These are phyloP conservation scores for Macrostomum lignano DNA, from an alignment of 1,140 invertebrate species.

Conservation along the genomic window DNA sequence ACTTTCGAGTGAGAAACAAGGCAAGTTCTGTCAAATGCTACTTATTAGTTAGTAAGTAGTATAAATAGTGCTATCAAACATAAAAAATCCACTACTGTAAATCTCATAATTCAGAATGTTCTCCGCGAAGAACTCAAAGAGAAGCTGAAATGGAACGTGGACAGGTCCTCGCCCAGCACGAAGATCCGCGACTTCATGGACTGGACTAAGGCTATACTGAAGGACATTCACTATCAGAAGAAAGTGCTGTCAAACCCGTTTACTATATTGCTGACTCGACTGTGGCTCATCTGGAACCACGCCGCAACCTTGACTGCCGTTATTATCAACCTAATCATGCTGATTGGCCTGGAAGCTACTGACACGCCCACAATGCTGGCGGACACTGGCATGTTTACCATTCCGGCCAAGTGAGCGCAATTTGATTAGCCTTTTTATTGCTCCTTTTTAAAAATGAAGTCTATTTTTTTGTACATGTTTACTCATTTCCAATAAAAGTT, in stretches of 20 bases:
- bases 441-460: no score
- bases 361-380: no score
- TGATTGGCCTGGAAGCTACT: conserved; percentile 7
- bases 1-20: conserved; percentile 21
- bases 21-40: conserved; percentile 8
- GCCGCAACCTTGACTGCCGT: conserved; percentile 7
- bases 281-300: no score
- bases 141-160: conserved; percentile 21
- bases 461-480: no score
- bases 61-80: no score
- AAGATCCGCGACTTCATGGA: conserved; percentile 22
- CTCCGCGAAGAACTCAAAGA: conserved; percentile 23
- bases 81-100: no score
- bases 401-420: no score
- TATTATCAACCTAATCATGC: conserved; percentile 7
- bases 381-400: no score
- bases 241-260: conserved; percentile 13
- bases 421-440: no score
- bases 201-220: conserved; percentile 20
- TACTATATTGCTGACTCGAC: no score
- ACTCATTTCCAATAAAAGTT: no score
- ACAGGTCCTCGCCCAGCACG: conserved; percentile 18
- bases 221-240: conserved; percentile 19
- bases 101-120: conserved; percentile 9
- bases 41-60: no score